A percentile compares a stretch with the other conserved stretches of the same genome.
Conservation (phyloP, 2,888 invertebrate species). For the Pterobdella sp. region DNA sequence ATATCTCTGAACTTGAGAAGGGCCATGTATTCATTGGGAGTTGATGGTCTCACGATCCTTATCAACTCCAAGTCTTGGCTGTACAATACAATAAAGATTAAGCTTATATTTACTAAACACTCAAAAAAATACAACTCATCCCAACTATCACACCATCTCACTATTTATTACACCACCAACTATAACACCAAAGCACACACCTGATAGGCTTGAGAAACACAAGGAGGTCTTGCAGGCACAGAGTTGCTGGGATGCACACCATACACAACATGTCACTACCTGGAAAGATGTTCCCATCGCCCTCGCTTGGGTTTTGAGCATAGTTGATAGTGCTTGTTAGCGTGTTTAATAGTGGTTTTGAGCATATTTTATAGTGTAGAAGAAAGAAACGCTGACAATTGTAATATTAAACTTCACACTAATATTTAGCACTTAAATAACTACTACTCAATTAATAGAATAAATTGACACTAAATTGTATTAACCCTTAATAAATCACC, state of each 20-base stretch:
- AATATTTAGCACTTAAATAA: too few relatives aligned
- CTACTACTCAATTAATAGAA: too few relatives aligned
- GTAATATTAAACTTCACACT: too few relatives aligned
- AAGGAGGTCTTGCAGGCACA: conserved; percentile 80
- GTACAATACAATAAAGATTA: conserved; percentile 1
- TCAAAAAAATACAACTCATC: neutral
- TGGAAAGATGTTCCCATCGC: too few relatives aligned
- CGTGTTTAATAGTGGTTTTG: too few relatives aligned
- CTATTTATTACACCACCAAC: neutral
- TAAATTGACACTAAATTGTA: too few relatives aligned
- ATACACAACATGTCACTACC: conserved; percentile 60
- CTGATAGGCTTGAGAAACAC: conserved; percentile 86
- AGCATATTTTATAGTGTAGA: too few relatives aligned
- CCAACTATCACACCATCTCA: neutral
- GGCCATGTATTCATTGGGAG: conserved; percentile 94
- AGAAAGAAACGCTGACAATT: too few relatives aligned
- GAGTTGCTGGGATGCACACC: conserved; percentile 48
- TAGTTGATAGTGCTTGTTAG: too few relatives aligned
- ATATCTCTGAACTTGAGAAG: conserved; percentile 69
- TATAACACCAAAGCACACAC: conserved; percentile 40
- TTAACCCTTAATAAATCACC: too few relatives aligned
- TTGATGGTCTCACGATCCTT: conserved; percentile 75
- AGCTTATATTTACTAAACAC: too few relatives aligned
- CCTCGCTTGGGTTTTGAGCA: too few relatives aligned
- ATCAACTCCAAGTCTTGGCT: conserved; percentile 78